Base-by-base conservation (phyloP, 2,797 vertebrate genomes). In the Crax fasciolata region DNA sequence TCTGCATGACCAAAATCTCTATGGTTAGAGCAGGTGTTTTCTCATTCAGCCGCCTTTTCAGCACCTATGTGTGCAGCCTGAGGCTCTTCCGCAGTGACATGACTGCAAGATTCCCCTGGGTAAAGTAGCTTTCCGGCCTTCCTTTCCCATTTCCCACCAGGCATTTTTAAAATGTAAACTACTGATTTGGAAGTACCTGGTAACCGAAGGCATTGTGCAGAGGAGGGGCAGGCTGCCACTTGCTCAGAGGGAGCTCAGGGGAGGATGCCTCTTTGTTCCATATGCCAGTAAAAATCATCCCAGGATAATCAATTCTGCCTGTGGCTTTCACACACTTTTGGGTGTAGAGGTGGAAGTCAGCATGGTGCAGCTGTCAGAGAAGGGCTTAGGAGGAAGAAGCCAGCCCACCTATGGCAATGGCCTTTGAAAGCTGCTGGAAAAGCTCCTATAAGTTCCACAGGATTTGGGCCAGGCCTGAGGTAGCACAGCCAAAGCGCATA, bases 221-320 rank as follows among this genome's bases (percentile, higher is more conserved):
- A 67, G 59, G 23, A 88, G 63, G 55, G 67, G 27, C 63, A 93
- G 90, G 88, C 81, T 80, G 49, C 67, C 72, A 43, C 83, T 93
- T 93, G 90, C 62, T 84, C 43, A 41, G 54, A 58, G 49, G 61
- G 51, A 10, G 59, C 63, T 81, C 59, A 79, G 67, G 43, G 57
- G 41, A 90, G 41, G 28, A 16, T 15, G 11, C 30, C 11, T 83
- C 90, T 88, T 86, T 90, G 77, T 74, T 87, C 38, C 18, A 38
- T 24, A 46, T 27, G 78, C 90, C 75, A 93, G 67, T 46, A 67
- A 70, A 87, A 86, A 65, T 5, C 0, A 4, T 79, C 61, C n/a
- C 65, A 57, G 93, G 49, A 32, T 66, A 92, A 87, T 91, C 66
- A 87, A 6, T 89, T 94, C 88, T 90, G 81, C 67, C 87, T 35